Base-by-base conservation (phyloP, 2,113 vertebrate genomes). In the Osmerus mordax region DNA sequence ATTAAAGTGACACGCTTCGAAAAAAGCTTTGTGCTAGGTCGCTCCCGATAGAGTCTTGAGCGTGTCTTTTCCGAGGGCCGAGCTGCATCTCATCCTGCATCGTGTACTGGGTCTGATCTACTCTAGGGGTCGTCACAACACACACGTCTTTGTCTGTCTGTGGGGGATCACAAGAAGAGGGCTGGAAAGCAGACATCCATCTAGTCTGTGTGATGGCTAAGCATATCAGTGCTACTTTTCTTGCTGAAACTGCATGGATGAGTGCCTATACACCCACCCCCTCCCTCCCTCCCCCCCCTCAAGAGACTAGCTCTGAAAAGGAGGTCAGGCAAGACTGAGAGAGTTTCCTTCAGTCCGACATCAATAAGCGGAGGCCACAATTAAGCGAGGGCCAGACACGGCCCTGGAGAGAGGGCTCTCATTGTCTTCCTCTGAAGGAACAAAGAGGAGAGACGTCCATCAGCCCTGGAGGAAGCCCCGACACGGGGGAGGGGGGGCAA, bases 311-410 rank as follows among this genome's bases (percentile, higher is more conserved):
- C 73, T 75, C 72, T 32, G 69, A 63, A 85, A 80, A 84, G 75
- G 76, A 84, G 79, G 84, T 85, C 83, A 87, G 77, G 75, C 76
- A 74, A 85, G 76, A 85, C 41, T 65, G 81, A 23, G 81, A 85
- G 74, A 84, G 84, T 82, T 78, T 82, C 32, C 83, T 61, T 77
- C 74, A 80, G 77, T 81, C 77, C 74, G 68, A 68, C 69, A 62
- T 81, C 71, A 82, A 79, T 82, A 71, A 83, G 60, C 7, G 6
- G 36, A 41, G 3, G 67, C 72, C 77, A 82, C 69, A 85, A 82
- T 86, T 83, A 85, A 72, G 61, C 2, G 63, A 72, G 81, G 80
- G 75, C 80, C 59, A 78, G 75, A 77, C 71, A 58, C 51, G 72
- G 67, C 59, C 59, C 29, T 59, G 28, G 62, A 81, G 60, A 79